Evolutionary conservation across 1,140 invertebrate species (phyloP), one percentile per base, ranked within the genome.

Genomic region (Andrena cerasifolii): DNA sequence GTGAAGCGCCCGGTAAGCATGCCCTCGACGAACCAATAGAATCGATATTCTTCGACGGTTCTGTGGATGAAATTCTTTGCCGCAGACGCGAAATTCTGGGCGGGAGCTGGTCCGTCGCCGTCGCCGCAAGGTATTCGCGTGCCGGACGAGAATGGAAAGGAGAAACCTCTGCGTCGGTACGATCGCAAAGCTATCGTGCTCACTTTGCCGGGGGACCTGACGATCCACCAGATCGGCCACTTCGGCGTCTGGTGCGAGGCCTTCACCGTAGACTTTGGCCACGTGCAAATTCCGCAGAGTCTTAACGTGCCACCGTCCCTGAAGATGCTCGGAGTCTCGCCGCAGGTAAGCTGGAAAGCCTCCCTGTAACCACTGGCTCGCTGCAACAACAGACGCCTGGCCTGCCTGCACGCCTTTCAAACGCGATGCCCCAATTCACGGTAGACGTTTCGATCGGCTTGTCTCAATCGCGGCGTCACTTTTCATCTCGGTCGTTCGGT

Each of bases 51-150:
- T n/a, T n/a, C n/a, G n/a, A n/a, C n/a, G n/a, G n/a, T n/a, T n/a
- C n/a, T n/a, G n/a, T n/a, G n/a, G n/a, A n/a, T n/a, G 5, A 10
- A 49, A 54, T 54, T 18, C 59, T 8, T 51, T 82, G 59, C 63
- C 71, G 66, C 75, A 98, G 97, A 98, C 92, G 97, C 96, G 0
- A 98, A 98, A 92, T 98, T 98, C 92, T 98, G 97, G 97, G 96
- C 96, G 53, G 97, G 97, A 0, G 90, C 94, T 18, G 97, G 97
- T 12, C 93, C 95, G 26, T 94, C 95, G 83, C 96, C 97, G 4
- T 95, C 95, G 0, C 94, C 96, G 0, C 95, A 97, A 80, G 97
- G 97, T 14, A 94, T 97, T 61, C 93, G 96, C 14, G 95, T 98
- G 3, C 96, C 97, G 0, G 97, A 98, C 87, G 97, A 98, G 92